Percentiles rank a stretch among this genome's conserved stretches.
Conservation (phyloP, 2,888 invertebrate genomes). For the Acanthoscelides obtectus region DNA sequence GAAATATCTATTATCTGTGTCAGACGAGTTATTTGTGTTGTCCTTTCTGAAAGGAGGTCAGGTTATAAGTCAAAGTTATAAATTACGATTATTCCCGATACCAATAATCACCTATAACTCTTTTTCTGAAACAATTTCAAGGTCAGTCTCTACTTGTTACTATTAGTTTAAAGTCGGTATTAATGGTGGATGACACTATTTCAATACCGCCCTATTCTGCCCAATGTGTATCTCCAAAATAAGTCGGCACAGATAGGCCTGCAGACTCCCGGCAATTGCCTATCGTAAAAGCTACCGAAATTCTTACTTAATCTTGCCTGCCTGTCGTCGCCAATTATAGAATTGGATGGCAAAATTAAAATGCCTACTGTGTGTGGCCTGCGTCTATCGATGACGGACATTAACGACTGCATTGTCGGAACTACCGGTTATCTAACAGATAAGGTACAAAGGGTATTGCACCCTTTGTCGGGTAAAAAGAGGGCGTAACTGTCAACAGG, state of each 20-base stretch:
- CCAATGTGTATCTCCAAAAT: background rate
- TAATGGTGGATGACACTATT: no score
- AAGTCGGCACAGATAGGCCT: background rate
- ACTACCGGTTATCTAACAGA: background rate
- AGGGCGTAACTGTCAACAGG: background rate
- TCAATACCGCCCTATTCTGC: no score
- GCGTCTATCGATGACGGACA: background rate
- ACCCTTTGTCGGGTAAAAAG: background rate
- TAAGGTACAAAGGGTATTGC: background rate
- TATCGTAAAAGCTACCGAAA: background rate
- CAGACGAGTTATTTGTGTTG: no score
- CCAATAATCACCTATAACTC: no score
- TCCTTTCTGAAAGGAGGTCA: no score
- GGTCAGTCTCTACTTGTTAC: no score
- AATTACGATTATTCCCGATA: no score
- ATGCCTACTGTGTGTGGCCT: background rate
- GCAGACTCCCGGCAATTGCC: background rate
- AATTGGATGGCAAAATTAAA: background rate
- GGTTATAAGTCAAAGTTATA: no score
- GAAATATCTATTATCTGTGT: no score
- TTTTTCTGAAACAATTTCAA: no score
- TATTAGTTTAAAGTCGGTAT: no score
- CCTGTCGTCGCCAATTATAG: background rate
- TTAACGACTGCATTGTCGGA: background rate
- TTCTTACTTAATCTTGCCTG: background rate